Evolutionary conservation across 2,113 vertebrate genomes (phyloP), one percentile per base, ranked within the genome.

Genomic region (Chaenogobius annularis): DNA sequence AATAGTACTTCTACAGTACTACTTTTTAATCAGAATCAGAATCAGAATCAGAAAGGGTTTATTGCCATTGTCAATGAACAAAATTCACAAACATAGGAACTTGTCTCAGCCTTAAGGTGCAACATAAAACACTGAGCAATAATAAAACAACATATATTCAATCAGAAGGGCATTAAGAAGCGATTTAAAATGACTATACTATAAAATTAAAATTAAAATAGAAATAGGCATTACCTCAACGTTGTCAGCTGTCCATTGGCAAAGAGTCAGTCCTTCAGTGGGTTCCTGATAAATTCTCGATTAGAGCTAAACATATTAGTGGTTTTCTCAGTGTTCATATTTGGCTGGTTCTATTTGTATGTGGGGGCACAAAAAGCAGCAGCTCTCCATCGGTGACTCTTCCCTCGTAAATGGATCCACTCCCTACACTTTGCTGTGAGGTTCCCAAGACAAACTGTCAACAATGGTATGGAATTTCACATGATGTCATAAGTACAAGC

Each of bases 181-280:
- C n/a, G n/a, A n/a, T n/a, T n/a, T n/a, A n/a, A n/a, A n/a, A n/a
- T n/a, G n/a, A n/a, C n/a, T n/a, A n/a, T n/a, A n/a, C n/a, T n/a
- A n/a, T n/a, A n/a, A n/a, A n/a, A n/a, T n/a, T n/a, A n/a, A n/a
- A n/a, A n/a, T n/a, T n/a, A n/a, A n/a, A n/a, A n/a, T n/a, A n/a
- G n/a, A n/a, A n/a, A n/a, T n/a, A n/a, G n/a, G n/a, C n/a, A n/a
- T 88, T 85, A 90, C 90, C 88, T 77, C 66, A 68, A 59, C 76
- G 47, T 23, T 73, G 72, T 74, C 66, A 84, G 80, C 73, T 37
- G 74, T 83, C 83, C 79, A 68, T 56, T 62, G 67, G 61, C 63
- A 63, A 59, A 67, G 23, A 50, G 73, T 79, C 50, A 67, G 20
- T 9, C 43, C 58, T 9, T 43, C 52, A 48, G 63, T 54, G n/a